These are phyloP conservation scores for Diploscapter pachys DNA, from an alignment of 1,140 invertebrate genomes.

Conservation along the genomic window DNA sequence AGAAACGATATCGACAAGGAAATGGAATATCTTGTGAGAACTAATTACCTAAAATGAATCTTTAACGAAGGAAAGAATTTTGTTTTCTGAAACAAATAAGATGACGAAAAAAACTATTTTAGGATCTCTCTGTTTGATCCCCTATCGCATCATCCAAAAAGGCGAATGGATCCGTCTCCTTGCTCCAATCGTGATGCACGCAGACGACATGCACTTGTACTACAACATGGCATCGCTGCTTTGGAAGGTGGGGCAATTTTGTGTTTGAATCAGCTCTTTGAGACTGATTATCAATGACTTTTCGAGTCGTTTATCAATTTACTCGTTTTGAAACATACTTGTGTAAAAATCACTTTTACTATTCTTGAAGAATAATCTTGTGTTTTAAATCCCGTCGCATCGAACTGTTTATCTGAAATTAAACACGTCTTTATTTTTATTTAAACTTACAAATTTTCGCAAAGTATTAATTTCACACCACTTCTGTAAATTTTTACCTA, in stretches of 20 bases:
- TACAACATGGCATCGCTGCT: slow-evolving; percentile 74
- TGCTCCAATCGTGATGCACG: slow-evolving; percentile 69
- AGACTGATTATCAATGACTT: no score
- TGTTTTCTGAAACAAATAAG: slow-evolving; percentile 53
- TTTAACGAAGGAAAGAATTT: neutral
- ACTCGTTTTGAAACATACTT: no score
- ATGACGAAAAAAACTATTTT: slow-evolving; percentile 61
- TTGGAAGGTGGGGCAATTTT: slow-evolving; percentile 64
- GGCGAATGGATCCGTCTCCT: slow-evolving; percentile 67
- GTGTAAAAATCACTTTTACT: no score
- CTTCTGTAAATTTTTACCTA: neutral
- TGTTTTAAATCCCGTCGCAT: no score
- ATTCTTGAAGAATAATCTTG: no score
- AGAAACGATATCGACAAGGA: no score
- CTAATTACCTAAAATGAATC: neutral
- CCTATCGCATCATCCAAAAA: slow-evolving; percentile 63
- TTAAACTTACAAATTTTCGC: neutral
- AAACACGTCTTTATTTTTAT: no score
- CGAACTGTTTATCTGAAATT: no score
- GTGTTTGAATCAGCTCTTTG: no score
- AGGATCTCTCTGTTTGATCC: slow-evolving; percentile 68
- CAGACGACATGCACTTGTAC: slow-evolving; percentile 72
- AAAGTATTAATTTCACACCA: neutral
- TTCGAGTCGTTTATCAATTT: no score
- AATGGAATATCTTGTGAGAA: no score